Evolutionary conservation across 23 tunicate species (phyloP).

Genomic region (Trididemnum miniatum): DNA sequence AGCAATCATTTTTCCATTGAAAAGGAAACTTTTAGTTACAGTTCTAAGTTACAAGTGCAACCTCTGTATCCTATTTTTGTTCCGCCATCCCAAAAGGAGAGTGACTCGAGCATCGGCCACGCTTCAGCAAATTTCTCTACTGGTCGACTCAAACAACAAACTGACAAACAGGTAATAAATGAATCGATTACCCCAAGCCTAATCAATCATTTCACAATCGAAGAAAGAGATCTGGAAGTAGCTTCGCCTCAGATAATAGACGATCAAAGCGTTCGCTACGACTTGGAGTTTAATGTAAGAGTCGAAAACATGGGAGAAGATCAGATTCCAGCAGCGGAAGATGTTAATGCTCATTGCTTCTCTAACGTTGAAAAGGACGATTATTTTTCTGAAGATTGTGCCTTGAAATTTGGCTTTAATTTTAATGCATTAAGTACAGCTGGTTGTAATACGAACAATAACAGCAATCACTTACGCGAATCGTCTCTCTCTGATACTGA

Average conservation of each 20-base stretch:
- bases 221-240: not conserved
- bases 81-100: not conserved
- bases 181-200: not conserved
- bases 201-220: not conserved
- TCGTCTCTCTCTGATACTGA: not conserved
- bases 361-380: not conserved
- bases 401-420: not conserved
- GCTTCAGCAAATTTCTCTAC: not conserved
- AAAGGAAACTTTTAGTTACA: not conserved
- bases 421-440: slow-evolving; percentile 8
- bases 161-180: not conserved
- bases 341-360: not conserved
- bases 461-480: not conserved
- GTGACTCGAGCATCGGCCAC: not conserved
- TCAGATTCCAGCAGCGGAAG: not conserved
- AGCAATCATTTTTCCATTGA: not conserved
- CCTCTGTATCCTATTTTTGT: not conserved
- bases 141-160: not conserved
- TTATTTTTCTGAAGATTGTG: not conserved
- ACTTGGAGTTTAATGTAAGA: not conserved
- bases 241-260: not conserved
- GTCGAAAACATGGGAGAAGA: not conserved
- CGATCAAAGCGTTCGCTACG: not conserved
- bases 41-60: not conserved
- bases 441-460: not conserved